Conservation (phyloP, 2,888 invertebrate genomes). For the Lamproptera curius region DNA sequence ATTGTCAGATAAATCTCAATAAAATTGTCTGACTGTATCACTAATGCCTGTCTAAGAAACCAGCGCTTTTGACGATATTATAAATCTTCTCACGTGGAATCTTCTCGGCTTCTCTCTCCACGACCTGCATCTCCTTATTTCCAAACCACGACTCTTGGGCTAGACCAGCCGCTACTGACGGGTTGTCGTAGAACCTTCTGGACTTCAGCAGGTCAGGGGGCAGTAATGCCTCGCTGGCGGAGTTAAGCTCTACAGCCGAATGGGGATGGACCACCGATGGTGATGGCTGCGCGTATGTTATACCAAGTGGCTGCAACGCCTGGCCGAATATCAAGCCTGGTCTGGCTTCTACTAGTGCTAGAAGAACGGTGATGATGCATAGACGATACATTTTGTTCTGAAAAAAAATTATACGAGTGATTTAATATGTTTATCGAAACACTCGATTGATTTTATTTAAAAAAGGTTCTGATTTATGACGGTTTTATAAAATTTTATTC, state of each 20-base stretch:
- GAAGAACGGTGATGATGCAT: conserved; percentile 47
- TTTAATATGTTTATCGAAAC: too few species aligned
- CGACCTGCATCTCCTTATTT: conserved; percentile 87
- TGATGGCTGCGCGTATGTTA: conserved; percentile 66
- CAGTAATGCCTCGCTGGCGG: conserved; percentile 84
- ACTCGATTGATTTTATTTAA: too few species aligned
- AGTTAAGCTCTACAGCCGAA: conserved; percentile 84
- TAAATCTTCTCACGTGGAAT: conserved; percentile 87
- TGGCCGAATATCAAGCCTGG: conserved; percentile 69
- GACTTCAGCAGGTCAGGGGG: conserved; percentile 83
- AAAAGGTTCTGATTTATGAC: too few species aligned
- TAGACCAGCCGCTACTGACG: conserved; percentile 83
- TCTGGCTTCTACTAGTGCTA: conserved; percentile 63
- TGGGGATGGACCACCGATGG: conserved; percentile 72
- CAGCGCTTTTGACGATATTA: conserved; percentile 85
- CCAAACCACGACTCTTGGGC: conserved; percentile 89
- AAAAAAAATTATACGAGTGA: too few species aligned
- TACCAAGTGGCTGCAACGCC: conserved; percentile 60
- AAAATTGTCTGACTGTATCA: too few species aligned
- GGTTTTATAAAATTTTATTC: too few species aligned
- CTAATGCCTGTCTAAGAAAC: conserved; percentile 72
- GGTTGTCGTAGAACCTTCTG: conserved; percentile 86
- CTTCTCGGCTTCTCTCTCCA: conserved; percentile 88
- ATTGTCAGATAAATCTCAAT: too few species aligned
- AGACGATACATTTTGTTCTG: conserved; percentile 48